Conservation (phyloP, 2,888 invertebrate genomes). For the Tryphoninae sp. region DNA sequence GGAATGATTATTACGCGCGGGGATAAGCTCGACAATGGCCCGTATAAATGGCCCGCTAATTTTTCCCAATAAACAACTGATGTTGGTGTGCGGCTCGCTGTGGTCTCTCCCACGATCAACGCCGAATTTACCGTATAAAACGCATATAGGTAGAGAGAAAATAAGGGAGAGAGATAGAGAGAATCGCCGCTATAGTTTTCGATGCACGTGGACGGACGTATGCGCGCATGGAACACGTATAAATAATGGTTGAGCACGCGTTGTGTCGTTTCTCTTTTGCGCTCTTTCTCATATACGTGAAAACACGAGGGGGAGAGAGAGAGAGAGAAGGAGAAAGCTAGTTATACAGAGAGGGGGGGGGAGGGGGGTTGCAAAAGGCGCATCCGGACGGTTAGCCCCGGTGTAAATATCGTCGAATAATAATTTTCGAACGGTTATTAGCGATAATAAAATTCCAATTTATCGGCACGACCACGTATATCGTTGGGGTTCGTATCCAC, state of each 20-base stretch:
- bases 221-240: constrained; percentile 70
- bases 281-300: constrained; percentile 7
- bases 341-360: background rate
- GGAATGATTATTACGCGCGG: constrained; percentile 76
- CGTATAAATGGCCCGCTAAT: constrained; percentile 78
- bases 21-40: constrained; percentile 70
- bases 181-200: constrained; percentile 34
- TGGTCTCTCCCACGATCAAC: constrained; percentile 55
- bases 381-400: constrained; percentile 68
- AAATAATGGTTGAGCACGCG: constrained; percentile 71
- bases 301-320: constrained; percentile 10
- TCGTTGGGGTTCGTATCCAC: constrained; percentile 4
- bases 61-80: constrained; percentile 80
- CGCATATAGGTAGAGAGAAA: background rate
- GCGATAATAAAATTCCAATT: constrained; percentile 81
- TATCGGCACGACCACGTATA: constrained; percentile 71
- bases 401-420: constrained; percentile 79
- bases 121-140: constrained; percentile 55
- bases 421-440: constrained; percentile 79
- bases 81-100: constrained; percentile 63
- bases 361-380: constrained; percentile 40
- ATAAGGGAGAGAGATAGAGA: background rate
- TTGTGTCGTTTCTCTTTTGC: constrained; percentile 37
- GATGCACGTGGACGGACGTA: constrained; percentile 66
- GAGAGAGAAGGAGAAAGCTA: constrained; percentile 41